Evolutionary conservation across 2,797 vertebrate genomes (phyloP).

Genomic region (Emydoidea blandingii): DNA sequence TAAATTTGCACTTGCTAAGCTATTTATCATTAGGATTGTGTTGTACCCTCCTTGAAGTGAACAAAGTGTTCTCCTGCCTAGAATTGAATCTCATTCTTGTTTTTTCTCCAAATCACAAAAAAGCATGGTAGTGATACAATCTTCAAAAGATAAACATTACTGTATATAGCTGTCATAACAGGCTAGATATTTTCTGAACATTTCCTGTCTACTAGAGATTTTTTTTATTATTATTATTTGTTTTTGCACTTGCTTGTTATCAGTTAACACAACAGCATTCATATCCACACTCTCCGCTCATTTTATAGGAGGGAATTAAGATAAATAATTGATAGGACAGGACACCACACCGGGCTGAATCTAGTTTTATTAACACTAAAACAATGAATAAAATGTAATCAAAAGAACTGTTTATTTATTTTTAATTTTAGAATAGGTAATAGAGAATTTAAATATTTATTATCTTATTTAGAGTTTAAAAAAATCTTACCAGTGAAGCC

Average conservation of each 20-base stretch:
- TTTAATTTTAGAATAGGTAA: constrained; percentile 33
- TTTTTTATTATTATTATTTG: neutral
- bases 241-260: neutral
- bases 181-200: neutral
- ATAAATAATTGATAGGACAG: neutral
- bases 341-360: neutral
- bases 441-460: neutral
- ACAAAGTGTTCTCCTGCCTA: neutral
- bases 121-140: neutral
- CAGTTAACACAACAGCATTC: neutral
- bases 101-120: neutral
- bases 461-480: constrained; percentile 9
- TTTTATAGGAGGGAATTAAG: constrained; percentile 17
- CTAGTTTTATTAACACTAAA: constrained; percentile 8
- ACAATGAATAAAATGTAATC: neutral
- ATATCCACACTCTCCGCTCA: neutral
- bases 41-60: neutral
- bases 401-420: neutral
- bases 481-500: constrained; percentile 81
- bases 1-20: constrained; percentile 7
- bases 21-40: constrained; percentile 18
- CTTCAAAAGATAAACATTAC: neutral
- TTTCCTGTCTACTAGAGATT: neutral
- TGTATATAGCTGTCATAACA: neutral
- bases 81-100: neutral